A percentile compares a stretch with the other conserved stretches of the same genome.
Evolutionary conservation across 2,888 invertebrate species (phyloP).

Genomic region (Agrenia bidenticulata): DNA sequence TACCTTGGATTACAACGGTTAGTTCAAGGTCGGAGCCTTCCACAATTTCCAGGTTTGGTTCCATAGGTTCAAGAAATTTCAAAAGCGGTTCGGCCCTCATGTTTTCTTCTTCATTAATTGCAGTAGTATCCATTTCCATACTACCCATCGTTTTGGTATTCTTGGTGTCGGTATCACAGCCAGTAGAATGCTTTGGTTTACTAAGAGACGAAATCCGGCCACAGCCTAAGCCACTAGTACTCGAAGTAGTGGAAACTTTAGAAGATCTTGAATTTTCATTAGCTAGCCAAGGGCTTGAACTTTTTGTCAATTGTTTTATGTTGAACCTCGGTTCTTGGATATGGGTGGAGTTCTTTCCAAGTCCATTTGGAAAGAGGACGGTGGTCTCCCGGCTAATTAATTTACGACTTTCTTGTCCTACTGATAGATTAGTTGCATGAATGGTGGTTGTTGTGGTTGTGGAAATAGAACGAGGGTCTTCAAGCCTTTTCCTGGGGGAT

Average conservation of each 20-base stretch:
- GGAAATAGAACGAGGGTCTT: background rate
- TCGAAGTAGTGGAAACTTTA: no score
- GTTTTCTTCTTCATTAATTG: background rate
- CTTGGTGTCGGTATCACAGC: no score
- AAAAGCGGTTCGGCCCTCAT: background rate
- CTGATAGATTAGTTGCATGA: background rate
- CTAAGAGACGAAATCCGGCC: no score
- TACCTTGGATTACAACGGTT: conserved; percentile 35
- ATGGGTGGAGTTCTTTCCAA: background rate
- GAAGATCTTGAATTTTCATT: no score
- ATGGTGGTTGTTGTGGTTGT: background rate
- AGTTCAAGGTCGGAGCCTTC: conserved; percentile 35
- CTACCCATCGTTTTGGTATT: no score
- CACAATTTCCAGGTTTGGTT: conserved; percentile 30
- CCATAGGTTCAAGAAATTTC: conserved; percentile 36
- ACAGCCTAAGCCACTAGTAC: no score
- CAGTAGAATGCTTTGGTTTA: no score
- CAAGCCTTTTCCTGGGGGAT: no score
- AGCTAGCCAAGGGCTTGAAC: no score
- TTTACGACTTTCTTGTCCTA: background rate
- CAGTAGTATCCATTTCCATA: background rate
- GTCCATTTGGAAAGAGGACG: background rate
- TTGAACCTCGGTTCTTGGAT: background rate
- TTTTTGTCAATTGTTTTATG: no score
- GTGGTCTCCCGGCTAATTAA: background rate